A percentile compares a stretch with the other conserved stretches of the same genome.
Conservation (phyloP, 2,113 vertebrate genomes). For the Origma solitaria region DNA sequence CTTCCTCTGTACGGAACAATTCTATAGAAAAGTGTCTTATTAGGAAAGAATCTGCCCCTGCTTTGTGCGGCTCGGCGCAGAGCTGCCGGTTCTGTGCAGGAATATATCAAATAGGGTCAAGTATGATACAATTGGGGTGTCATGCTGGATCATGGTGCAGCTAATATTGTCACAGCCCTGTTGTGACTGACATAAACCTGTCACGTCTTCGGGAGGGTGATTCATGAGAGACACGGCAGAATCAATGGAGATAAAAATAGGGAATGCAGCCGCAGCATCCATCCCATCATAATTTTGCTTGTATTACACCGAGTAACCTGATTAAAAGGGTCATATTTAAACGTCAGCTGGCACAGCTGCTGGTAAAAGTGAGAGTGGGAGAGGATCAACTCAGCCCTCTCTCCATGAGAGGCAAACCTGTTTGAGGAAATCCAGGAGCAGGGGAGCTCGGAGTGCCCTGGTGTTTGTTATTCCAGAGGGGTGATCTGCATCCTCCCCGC, state of each 20-base stretch:
- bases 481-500: background rate
- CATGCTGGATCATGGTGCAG: background rate
- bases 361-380: background rate
- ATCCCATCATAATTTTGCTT: background rate
- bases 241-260: constrained; percentile 37
- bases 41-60: background rate
- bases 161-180: constrained; percentile 25
- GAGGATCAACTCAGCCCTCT: background rate
- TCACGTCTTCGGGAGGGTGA: constrained; percentile 6
- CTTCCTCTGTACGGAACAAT: background rate
- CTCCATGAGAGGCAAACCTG: background rate
- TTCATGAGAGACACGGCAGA: background rate
- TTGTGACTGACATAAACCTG: constrained; percentile 38
- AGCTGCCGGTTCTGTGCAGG: background rate
- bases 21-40: background rate
- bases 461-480: background rate
- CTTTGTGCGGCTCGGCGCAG: background rate
- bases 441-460: background rate
- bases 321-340: background rate
- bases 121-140: constrained; percentile 17
- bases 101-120: constrained; percentile 35
- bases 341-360: background rate
- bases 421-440: background rate
- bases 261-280: background rate
- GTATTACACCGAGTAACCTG: background rate